Evolutionary conservation across 2,888 invertebrate genomes (phyloP).

Genomic region (Xanthorhoe designata): DNA sequence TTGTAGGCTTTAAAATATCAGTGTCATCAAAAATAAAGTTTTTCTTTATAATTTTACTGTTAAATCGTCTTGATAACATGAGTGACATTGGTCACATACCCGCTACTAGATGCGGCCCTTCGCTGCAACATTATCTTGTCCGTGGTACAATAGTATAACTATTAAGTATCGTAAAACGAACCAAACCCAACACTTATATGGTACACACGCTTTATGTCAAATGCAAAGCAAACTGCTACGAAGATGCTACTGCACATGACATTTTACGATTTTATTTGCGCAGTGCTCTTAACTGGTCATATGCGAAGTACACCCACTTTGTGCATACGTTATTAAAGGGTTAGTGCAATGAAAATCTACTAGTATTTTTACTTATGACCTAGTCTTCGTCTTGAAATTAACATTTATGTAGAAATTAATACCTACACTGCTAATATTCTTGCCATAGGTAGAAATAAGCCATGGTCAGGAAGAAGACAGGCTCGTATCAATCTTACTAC

Average conservation of each 20-base stretch:
- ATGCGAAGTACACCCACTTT: slow-evolving; percentile 45
- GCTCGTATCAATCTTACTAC: no score
- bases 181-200: slow-evolving; percentile 64
- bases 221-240: slow-evolving; percentile 57
- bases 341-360: slow-evolving; percentile 13
- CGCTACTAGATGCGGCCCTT: slow-evolving; percentile 54
- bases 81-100: background rate
- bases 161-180: slow-evolving; percentile 70
- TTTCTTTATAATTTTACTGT: no score
- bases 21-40: no score
- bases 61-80: no score
- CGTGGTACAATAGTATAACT: slow-evolving; percentile 72
- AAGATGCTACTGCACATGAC: slow-evolving; percentile 54
- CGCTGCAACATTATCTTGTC: slow-evolving; percentile 63
- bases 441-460: no score
- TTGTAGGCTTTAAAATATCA: no score
- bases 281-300: slow-evolving; percentile 47
- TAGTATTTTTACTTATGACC: slow-evolving; percentile 5
- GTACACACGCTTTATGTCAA: slow-evolving; percentile 70
- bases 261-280: slow-evolving; percentile 60
- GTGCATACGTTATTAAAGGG: slow-evolving; percentile 25
- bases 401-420: no score
- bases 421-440: no score
- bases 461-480: no score
- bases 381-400: slow-evolving; percentile 1